These are phyloP conservation scores for Lordiphosa mommai DNA, from an alignment of 1,140 invertebrate genomes.

Conservation along the genomic window DNA sequence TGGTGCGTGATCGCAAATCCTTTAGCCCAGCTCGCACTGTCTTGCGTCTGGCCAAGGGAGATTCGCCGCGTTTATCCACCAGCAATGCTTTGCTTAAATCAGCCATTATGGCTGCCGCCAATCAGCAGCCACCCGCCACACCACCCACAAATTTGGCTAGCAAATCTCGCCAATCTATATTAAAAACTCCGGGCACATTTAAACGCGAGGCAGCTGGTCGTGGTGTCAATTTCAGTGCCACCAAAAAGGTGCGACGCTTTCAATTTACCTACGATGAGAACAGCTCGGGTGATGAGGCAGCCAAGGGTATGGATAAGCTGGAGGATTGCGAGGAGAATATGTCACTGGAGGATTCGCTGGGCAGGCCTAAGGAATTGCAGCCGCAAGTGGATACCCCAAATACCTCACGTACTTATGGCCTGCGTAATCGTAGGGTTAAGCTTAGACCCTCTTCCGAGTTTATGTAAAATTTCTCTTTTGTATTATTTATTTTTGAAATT, in stretches of 20 bases:
- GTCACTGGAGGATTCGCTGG: conserved; percentile 27
- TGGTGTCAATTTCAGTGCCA: conserved; percentile 68
- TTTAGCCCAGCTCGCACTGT: conserved; percentile 55
- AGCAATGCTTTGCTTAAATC: conserved; percentile 41
- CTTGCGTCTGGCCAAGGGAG: conserved; percentile 39
- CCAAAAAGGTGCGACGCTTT: conserved; percentile 67
- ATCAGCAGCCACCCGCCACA: conserved; percentile 15
- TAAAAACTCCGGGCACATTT: conserved; percentile 65
- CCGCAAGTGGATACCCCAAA: neutral
- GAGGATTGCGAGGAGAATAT: conserved; percentile 55
- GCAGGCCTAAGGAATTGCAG: neutral
- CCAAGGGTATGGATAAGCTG: conserved; percentile 20
- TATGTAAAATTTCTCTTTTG: conserved; percentile 33
- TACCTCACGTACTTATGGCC: conserved; percentile 27
- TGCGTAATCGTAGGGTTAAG: conserved; percentile 56
- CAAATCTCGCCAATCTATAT: conserved; percentile 43
- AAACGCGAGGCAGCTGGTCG: conserved; percentile 27
- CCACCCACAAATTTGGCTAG: neutral
- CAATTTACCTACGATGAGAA: conserved; percentile 53
- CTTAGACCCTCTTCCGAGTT: conserved; percentile 62
- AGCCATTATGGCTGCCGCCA: conserved; percentile 38
- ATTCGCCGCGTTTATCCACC: conserved; percentile 8
- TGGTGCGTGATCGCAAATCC: conserved; percentile 52
- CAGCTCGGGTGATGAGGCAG: conserved; percentile 28
- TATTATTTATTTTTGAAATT: conserved; percentile 9